These are phyloP conservation scores for Promerops cafer DNA, from an alignment of 2,113 vertebrate species.

Conservation along the genomic window DNA sequence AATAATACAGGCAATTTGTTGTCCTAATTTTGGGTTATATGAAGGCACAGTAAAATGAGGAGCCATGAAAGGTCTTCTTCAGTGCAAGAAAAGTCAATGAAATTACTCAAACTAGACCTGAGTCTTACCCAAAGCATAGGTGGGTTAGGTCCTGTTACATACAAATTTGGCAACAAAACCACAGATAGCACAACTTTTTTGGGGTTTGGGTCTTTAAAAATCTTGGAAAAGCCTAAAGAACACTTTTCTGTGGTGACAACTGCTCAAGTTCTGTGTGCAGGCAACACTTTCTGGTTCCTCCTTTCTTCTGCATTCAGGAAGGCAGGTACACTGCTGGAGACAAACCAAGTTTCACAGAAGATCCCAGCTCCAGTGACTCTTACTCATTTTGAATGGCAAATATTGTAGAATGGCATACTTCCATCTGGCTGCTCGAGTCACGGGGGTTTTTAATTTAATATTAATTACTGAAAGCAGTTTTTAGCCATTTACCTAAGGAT, in stretches of 20 bases:
- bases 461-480: not conserved
- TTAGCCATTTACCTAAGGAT: not conserved
- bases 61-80: not conserved
- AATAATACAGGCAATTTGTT: not conserved
- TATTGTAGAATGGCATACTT: not conserved
- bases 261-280: not conserved
- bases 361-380: not conserved
- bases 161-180: not conserved
- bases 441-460: not conserved
- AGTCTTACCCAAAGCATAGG: not conserved
- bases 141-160: fast-evolving
- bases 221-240: not conserved
- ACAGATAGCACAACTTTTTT: not conserved
- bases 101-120: not conserved
- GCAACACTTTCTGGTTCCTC: not conserved
- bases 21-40: not conserved
- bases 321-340: not conserved
- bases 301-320: not conserved
- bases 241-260: not conserved
- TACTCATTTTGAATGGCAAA: not conserved
- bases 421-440: not conserved
- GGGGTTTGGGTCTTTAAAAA: not conserved
- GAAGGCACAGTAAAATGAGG: not conserved
- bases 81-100: not conserved
- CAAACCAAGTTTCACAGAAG: not conserved